These are phyloP conservation scores for Styela plicata DNA, from an alignment of 23 tunicate genomes.

Conservation along the genomic window DNA sequence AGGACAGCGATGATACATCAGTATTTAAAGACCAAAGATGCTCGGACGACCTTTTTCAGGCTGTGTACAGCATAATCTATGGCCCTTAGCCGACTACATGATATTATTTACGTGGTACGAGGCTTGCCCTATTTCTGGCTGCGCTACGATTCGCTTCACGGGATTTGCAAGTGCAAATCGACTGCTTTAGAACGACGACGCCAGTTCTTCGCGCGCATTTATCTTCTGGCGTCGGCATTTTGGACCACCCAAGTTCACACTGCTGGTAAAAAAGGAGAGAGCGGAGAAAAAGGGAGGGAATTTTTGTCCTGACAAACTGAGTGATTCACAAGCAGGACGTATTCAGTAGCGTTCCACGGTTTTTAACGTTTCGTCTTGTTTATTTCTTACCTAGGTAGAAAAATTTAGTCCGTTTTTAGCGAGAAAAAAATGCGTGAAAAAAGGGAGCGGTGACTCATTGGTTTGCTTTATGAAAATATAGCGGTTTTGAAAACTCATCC, in stretches of 20 bases:
- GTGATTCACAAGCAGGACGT: not conserved
- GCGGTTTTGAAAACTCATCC: not conserved
- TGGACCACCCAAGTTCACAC: not conserved
- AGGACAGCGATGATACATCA: too few relatives aligned
- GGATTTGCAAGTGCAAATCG: not conserved
- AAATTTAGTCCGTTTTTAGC: not conserved
- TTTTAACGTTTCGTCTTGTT: not conserved
- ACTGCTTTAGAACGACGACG: not conserved
- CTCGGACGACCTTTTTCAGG: too few relatives aligned
- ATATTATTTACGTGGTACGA: too few relatives aligned
- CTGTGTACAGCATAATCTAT: too few relatives aligned
- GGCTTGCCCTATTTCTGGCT: not conserved
- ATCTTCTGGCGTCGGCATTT: not conserved
- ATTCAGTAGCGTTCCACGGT: not conserved
- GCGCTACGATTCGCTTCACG: not conserved
- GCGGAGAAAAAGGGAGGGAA: not conserved
- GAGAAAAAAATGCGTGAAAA: not conserved
- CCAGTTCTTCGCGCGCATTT: not conserved
- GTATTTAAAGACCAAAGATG: too few relatives aligned
- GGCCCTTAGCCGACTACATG: too few relatives aligned
- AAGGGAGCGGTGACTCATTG: not conserved
- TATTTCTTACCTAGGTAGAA: not conserved
- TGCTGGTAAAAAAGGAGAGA: not conserved
- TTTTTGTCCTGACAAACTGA: not conserved
- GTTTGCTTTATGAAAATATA: not conserved